Base-by-base conservation (phyloP, 2,888 invertebrate genomes). In the Leptopilina syphax region DNA sequence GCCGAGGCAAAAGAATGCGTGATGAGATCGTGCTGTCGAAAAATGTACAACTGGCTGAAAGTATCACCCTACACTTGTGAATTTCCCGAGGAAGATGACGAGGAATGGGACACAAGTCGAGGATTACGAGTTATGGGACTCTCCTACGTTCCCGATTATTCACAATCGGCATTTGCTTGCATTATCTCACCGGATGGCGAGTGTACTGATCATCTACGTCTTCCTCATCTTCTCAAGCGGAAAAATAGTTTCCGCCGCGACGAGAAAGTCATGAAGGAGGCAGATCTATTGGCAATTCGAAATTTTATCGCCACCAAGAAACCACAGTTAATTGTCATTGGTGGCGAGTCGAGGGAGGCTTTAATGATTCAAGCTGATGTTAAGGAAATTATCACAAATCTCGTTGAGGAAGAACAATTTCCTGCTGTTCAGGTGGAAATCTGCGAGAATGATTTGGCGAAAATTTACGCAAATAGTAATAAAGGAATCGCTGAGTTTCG, bases 291-390 rank as follows among this genome's bases (percentile, higher is more conserved):
- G 13, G 95, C 94, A 47, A 86, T 97, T 65, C 94, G 94, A 83
- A 96, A 97, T 86, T 98, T 99, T 88, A 97, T 99, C 77, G 93
- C 94, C 0, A 94, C 95, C 34, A 98, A 98, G 92, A 98, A 97
- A 88, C 99, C 99, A 0, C 99, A 99, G 92, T 96, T 98, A 13
- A 95, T 99, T 44, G 96, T 95, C 0, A 95, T 98, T 18, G 96
- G 97, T 9, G 98, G 97, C 0, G 99, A 99, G 91, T 97, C 97
- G 0, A 94, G 98, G 4, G 97, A 97, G 86, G 97, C 98, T 0
- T 91, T 96, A 79, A 96, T 95, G 94, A 94, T 98, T 27, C 95
- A 96, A 87, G 94, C 95, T 0, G 98, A 97, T 92, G 93, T 98
- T 44, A 94, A 94, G 77, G 95, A 95, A 83, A 94, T 97, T 80